Conservation (phyloP, 2,113 vertebrate genomes). For the Canis aureus region DNA sequence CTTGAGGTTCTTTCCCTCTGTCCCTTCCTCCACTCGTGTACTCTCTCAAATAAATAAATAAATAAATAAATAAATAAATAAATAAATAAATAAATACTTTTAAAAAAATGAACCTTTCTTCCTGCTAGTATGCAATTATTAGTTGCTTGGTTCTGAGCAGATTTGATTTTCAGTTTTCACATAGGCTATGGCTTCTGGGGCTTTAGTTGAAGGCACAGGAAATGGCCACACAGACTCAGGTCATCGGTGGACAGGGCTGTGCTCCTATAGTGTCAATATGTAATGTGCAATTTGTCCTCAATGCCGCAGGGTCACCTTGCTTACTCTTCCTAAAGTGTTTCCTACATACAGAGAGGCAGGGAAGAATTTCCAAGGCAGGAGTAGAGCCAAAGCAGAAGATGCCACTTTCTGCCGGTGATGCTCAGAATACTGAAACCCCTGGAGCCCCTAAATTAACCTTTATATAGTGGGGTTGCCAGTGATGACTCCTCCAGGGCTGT, state of each 20-base stretch:
- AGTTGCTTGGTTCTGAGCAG: constrained; percentile 30
- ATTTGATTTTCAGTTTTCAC: constrained; percentile 71
- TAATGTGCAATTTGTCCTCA: neutral
- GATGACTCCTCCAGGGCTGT: neutral
- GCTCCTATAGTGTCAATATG: neutral
- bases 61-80: too few species aligned
- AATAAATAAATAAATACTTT: neutral
- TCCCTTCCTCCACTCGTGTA: neutral
- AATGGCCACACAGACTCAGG: constrained; percentile 61
- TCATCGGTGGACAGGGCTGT: constrained; percentile 38
- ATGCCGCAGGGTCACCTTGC: constrained; percentile 32
- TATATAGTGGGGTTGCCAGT: neutral
- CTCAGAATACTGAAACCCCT: accelerated
- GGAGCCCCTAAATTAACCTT: neutral
- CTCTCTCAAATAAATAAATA: neutral
- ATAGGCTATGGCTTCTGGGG: constrained; percentile 45
- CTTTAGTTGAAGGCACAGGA: constrained; percentile 65
- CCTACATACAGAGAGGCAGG: neutral
- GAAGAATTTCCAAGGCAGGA: neutral
- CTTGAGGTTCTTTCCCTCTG: neutral
- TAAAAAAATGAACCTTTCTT: neutral
- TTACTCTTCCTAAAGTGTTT: neutral
- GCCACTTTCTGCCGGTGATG: neutral
- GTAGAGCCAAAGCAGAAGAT: too few species aligned
- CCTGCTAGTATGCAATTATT: accelerated